A percentile compares a stretch with the other conserved stretches of the same genome.
phyloP scores from a whole-genome alignment of 2,888 invertebrate species.

The Dexiosoma caninum region DNA sequence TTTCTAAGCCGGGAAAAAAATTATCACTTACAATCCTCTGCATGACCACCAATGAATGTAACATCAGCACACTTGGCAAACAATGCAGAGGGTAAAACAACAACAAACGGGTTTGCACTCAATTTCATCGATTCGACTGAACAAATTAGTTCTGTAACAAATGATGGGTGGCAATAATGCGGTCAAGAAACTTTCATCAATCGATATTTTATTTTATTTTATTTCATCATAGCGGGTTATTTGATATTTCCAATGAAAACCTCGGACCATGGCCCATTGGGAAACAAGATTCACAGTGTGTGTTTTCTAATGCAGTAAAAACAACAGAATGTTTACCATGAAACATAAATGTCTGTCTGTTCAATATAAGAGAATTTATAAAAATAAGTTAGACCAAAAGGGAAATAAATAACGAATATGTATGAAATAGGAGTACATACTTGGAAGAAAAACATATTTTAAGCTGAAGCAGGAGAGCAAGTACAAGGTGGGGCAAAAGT shows the following conservation, averaged over 20 bases:
- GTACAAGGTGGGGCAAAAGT: no score
- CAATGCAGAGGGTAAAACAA: slow-evolving; percentile 38
- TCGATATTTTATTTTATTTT: background rate
- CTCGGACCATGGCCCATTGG: background rate
- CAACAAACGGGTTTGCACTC: slow-evolving; percentile 69
- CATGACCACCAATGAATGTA: background rate
- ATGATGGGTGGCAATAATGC: slow-evolving; percentile 63
- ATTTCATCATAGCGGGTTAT: background rate
- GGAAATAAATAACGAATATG: no score
- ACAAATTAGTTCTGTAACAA: slow-evolving; percentile 69
- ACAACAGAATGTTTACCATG: no score
- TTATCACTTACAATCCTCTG: slow-evolving; percentile 21
- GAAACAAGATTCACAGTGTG: no score
- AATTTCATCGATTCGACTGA: slow-evolving; percentile 70
- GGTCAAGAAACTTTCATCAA: slow-evolving; percentile 52
- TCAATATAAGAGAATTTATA: background rate
- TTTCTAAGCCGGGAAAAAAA: background rate
- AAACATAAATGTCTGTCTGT: no score
- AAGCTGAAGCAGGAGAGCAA: no score
- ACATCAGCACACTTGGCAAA: slow-evolving; percentile 13
- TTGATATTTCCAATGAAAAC: background rate
- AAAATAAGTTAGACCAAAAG: no score
- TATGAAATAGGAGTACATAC: no score
- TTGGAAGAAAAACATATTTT: no score
- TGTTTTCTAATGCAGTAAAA: background rate